Evolutionary conservation across 2,113 vertebrate genomes (phyloP).

Genomic region (Rhipidura dahli): DNA sequence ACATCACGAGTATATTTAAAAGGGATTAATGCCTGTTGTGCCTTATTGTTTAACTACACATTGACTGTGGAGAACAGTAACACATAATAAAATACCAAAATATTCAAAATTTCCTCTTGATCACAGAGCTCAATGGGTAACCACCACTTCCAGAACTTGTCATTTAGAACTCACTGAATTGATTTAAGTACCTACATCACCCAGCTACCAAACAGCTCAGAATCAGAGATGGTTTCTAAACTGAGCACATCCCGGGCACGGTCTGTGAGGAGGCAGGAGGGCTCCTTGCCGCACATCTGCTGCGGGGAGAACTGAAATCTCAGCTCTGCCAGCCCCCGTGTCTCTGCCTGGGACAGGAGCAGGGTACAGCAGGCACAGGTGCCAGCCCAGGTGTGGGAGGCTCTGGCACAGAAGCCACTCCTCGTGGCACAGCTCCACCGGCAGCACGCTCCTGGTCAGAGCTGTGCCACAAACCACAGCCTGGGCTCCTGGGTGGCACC

Average conservation of each 20-base stretch:
- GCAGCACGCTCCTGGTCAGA: rapidly evolving
- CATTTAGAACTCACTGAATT: background rate
- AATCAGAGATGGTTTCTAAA: background rate
- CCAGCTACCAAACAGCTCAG: background rate
- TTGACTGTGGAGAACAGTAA: background rate
- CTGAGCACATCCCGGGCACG: rapidly evolving
- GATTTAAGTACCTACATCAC: background rate
- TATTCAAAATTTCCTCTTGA: background rate
- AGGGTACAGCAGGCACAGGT: background rate
- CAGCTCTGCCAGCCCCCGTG: rapidly evolving
- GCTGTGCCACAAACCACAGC: background rate
- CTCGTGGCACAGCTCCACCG: background rate
- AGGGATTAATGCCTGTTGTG: background rate
- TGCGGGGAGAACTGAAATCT: background rate
- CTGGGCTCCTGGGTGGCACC: background rate
- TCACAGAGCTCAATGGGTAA: background rate
- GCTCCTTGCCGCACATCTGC: background rate
- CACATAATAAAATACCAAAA: background rate
- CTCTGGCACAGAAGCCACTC: background rate
- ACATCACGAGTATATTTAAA: background rate
- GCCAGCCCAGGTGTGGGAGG: rapidly evolving
- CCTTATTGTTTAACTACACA: background rate
- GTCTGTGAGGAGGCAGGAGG: background rate
- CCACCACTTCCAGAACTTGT: background rate
- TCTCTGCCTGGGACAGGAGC: rapidly evolving